Base-by-base conservation (phyloP, 2,113 vertebrate genomes). In the Astur gentilis region DNA sequence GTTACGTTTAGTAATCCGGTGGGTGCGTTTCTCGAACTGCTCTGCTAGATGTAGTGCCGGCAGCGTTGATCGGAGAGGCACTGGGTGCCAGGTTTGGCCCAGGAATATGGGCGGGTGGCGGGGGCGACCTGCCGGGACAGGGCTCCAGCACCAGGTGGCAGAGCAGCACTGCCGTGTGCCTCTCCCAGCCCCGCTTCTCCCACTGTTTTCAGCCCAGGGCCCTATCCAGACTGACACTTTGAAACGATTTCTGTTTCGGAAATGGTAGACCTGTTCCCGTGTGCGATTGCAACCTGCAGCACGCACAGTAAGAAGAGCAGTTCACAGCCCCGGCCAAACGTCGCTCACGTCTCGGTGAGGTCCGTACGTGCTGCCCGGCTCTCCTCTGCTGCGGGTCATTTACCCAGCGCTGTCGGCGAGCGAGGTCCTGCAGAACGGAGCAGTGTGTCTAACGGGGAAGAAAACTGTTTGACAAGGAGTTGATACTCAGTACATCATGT, bases 301-400 rank as follows among this genome's bases (percentile, higher is more conserved):
- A 21, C 20, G 3, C 17, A 3, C 29, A 26, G 72, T 10, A 10
- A 6, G 66, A 17, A 22, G 40, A 26, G 31, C 2, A 26, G 29
- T 12, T 73, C 40, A 10, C 17, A 32, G 45, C 52, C 57, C 61
- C 1, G 7, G 57, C 11, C 60, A 21, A 23, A 31, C 14, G 2
- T 1, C 4, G n/a, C n/a, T 32, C 20, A 0, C 1, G 1, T 8
- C 9, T 6, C 4, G 0, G 1, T 11, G 14, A 6, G 11, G 19
- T 31, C 16, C 7, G 0, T 32, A 2, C 1, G 0, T 0, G 2
- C 6, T 16, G 2, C 4, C 44, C 50, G 2, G 50, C 36, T 38
- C 38, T 7, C 20, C 32, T 3, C 71, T 5, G 49, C 45, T 23
- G 11, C 72, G 14, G 14, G 11, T 54, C 11, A 1, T 31, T 6